Base-by-base conservation (phyloP, 2,888 invertebrate species). In the Ceraclea dissimilis region DNA sequence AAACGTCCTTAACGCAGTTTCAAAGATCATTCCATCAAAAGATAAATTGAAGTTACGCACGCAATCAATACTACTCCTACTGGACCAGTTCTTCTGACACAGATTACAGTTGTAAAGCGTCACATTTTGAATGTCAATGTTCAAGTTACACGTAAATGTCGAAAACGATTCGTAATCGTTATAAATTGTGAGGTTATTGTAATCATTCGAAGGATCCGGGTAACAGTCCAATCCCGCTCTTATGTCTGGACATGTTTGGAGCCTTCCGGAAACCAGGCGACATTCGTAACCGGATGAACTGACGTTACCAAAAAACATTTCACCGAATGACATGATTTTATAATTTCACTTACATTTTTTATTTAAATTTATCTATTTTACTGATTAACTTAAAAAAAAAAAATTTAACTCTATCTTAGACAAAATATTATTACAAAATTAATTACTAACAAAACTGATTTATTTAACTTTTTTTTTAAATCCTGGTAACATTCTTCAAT, bases 41-140 rank as follows among this genome's bases (percentile, higher is more conserved):
- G 72, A 75, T 67, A 77, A 58, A 70, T 75, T 75, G 66, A 78
- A 69, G 66, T 69, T 65, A 72, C 70, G 60, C 66, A 70, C 68
- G 66, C 77, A 76, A 63, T 67, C 1, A 4, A 39, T n/a, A n/a
- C 5, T n/a, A 67, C 73, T 67, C 65, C 68, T 61, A 71, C 74
- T 72, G 69, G 48, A 56, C 52, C 52, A 51, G 34, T 54, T 56
- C 2, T 50, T 46, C 66, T 62, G 60, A 63, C 76, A 76, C 54
- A 69, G 61, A 62, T 66, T 62, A 64, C 77, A 77, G 49, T 65
- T 69, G 62, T 76, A 77, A 2, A 74, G 68, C 1, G 77, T 76
- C 63, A 76, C 77, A 73, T 77, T 77, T 64, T 76, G 75, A 8
- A 70, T 65, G 55, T 76, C 76, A 47, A 74, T 68, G 62, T 76